Evolutionary conservation across 2,113 vertebrate species (phyloP).

Genomic region (Stercorarius parasiticus): DNA sequence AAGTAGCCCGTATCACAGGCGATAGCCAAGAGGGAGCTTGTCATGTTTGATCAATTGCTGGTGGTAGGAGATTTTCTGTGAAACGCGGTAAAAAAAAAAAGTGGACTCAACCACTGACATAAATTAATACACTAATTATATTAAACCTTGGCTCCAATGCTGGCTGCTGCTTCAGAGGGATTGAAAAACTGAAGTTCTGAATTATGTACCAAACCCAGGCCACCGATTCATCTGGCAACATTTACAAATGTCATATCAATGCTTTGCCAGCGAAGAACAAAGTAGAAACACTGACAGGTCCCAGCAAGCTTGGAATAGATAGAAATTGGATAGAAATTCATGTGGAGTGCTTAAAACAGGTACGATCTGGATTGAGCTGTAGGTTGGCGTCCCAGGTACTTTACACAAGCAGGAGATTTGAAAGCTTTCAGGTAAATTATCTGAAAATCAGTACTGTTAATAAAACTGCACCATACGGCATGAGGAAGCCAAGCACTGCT

Average conservation of each 20-base stretch:
- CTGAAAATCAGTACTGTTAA: not conserved
- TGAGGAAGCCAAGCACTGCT: not conserved
- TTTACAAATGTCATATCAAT: slow-evolving; percentile 48
- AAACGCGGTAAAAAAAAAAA: not conserved
- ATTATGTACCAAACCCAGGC: slow-evolving; percentile 6
- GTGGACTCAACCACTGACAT: slow-evolving; percentile 7
- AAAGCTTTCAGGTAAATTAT: not conserved
- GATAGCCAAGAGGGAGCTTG: slow-evolving; percentile 29
- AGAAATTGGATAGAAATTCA: slow-evolving; percentile 2
- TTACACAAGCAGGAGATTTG: not conserved
- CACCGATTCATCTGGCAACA: slow-evolving; percentile 3
- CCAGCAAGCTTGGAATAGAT: not conserved
- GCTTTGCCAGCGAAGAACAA: slow-evolving; percentile 37
- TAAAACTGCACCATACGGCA: not conserved
- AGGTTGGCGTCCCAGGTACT: not conserved
- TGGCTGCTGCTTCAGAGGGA: slow-evolving; percentile 5
- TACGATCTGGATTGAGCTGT: not conserved
- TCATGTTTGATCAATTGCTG: slow-evolving; percentile 45
- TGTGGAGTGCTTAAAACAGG: not conserved
- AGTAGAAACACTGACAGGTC: not conserved
- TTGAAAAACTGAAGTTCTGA: slow-evolving; percentile 19
- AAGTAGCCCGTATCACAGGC: not conserved
- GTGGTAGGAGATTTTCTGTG: slow-evolving; percentile 32
- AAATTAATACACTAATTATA: slow-evolving; percentile 49
- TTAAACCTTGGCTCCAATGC: slow-evolving; percentile 31